Conservation (phyloP, 2,113 vertebrate species). For the Poicephalus gulielmi region DNA sequence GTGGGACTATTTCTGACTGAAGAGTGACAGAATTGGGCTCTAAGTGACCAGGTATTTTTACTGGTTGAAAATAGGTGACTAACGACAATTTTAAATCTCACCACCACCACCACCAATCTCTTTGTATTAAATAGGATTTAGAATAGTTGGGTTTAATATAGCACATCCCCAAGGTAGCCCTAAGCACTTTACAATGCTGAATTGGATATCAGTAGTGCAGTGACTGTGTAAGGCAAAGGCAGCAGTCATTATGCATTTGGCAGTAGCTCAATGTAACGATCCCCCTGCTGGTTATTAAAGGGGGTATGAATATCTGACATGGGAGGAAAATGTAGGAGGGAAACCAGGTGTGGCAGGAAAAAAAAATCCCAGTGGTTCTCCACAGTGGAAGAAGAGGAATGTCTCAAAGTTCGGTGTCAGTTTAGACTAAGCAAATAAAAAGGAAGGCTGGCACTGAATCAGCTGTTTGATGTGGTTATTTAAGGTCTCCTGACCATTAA, state of each 20-base stretch:
- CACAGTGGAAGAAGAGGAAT: slow-evolving; percentile 14
- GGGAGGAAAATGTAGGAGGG: slow-evolving; percentile 63
- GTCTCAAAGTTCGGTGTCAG: slow-evolving; percentile 42
- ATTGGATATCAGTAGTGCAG: slow-evolving; percentile 42
- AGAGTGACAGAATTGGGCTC: neutral
- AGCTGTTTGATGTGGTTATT: neutral
- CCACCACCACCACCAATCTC: slow-evolving; percentile 2
- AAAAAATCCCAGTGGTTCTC: slow-evolving; percentile 35
- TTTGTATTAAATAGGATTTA: slow-evolving; percentile 73
- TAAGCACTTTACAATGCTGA: slow-evolving; percentile 77
- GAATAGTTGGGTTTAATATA: slow-evolving; percentile 68
- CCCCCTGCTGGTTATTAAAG: slow-evolving; percentile 71
- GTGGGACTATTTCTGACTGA: neutral
- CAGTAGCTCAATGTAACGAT: slow-evolving; percentile 71
- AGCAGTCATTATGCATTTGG: slow-evolving; percentile 68
- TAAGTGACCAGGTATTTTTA: slow-evolving; percentile 47
- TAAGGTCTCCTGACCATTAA: neutral
- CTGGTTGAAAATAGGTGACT: slow-evolving; percentile 54
- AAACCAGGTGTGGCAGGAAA: slow-evolving; percentile 48
- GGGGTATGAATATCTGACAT: slow-evolving; percentile 63
- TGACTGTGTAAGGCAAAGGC: slow-evolving; percentile 44
- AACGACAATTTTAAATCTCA: slow-evolving; percentile 49
- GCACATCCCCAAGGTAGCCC: slow-evolving; percentile 68
- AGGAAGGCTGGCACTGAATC: neutral
- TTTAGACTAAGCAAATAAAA: slow-evolving; percentile 42